phyloP scores from a whole-genome alignment of 2,888 invertebrate genomes.

The Dryobota labecula region DNA sequence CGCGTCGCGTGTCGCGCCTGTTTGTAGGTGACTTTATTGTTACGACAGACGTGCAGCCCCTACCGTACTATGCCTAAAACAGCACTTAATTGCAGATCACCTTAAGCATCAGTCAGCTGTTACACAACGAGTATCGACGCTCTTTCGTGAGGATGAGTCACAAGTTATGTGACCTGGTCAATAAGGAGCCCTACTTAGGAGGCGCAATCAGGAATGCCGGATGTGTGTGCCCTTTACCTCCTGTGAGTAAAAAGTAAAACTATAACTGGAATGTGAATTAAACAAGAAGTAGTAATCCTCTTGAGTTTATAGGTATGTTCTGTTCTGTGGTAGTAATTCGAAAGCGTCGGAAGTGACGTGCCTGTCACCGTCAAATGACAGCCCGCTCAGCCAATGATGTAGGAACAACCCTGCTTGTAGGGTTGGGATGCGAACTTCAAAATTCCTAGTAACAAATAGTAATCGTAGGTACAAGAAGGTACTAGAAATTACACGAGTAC shows the following conservation, averaged over 20 bases:
- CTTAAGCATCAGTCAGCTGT: slow-evolving; percentile 25
- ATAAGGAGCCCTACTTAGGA: slow-evolving; percentile 43
- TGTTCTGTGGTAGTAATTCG: too few species aligned
- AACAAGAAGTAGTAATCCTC: neutral
- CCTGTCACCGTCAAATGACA: neutral
- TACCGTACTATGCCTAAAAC: neutral
- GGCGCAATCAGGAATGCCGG: slow-evolving; percentile 41
- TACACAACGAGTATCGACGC: slow-evolving; percentile 47
- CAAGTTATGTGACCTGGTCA: slow-evolving; percentile 26
- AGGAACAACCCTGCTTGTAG: neutral
- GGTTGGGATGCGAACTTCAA: neutral
- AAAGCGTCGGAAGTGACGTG: neutral
- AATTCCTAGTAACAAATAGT: neutral
- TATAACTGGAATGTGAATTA: neutral
- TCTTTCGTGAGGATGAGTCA: slow-evolving; percentile 15
- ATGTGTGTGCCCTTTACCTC: slow-evolving; percentile 10
- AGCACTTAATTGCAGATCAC: slow-evolving; percentile 19
- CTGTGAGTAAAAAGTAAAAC: slow-evolving; percentile 41
- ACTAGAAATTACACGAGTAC: too few species aligned
- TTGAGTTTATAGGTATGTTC: too few species aligned
- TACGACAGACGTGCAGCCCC: neutral
- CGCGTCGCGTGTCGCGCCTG: too few species aligned
- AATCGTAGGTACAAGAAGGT: too few species aligned
- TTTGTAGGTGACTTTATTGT: too few species aligned
- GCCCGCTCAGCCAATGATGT: neutral